Evolutionary conservation across 1,140 invertebrate species (phyloP), one percentile per base, ranked within the genome.

Genomic region (Chelonus insularis): DNA sequence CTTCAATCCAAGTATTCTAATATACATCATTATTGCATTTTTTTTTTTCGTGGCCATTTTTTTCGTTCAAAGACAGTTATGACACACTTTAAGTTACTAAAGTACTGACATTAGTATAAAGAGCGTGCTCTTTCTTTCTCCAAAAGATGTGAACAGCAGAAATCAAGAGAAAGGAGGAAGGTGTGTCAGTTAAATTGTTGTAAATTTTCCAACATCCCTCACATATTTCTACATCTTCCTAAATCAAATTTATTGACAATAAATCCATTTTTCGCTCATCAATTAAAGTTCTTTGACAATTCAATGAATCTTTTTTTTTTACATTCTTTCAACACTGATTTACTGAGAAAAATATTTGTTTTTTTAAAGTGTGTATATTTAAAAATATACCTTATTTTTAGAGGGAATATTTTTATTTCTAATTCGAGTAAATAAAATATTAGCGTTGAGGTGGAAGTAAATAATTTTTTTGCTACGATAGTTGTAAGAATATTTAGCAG

Each of bases 1-100:
- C 25, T 7, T 29, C 25, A 29, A 29, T 29, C 3, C 25, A 29
- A 29, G 3, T 29, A 29, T 39, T 62, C 39, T 50, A 41, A 57
- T 57, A 62, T 56, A 45, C 54, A 63, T 57, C 37, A 29, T 43
- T 48, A 41, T 54, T 29, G 45, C 8, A 25, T 18, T 34, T 29
- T 34, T 32, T 14, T 14, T 43, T n/a, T n/a, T n/a, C n/a, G n/a
- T 14, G n/a, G 8, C 8, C 20, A 23, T 34, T 52, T 52, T 34
- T 52, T 32, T 8, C 50, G 29, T 14, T 52, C 25, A 52, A 32
- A 52, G 50, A 34, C 50, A 52, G 14, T 52, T 32, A 52, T 52
- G 50, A 52, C 50, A 52, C 50, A 52, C 50, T 52, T 52, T 32
- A 14, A 23, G 21, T 14, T 18, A 36, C 25, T 8, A 29, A 52